These are phyloP conservation scores for Calameuta idolon DNA, from an alignment of 2,888 invertebrate species.

Conservation along the genomic window DNA sequence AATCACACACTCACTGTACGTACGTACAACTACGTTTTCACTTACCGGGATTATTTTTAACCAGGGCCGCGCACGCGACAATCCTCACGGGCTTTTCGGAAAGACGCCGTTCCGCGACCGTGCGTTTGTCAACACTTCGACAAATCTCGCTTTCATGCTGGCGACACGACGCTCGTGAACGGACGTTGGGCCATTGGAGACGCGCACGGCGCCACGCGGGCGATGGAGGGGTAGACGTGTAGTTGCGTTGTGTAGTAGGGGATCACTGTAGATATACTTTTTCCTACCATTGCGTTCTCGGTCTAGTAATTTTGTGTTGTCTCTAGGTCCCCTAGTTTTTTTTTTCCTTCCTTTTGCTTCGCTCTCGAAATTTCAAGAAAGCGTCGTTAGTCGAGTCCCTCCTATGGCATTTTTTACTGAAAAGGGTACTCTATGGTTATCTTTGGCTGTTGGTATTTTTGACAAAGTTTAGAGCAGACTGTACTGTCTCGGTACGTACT, in stretches of 20 bases:
- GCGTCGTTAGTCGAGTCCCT: background rate
- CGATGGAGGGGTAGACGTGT: background rate
- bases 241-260: background rate
- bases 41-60: conserved; percentile 41
- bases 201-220: conserved; percentile 13
- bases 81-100: conserved; percentile 7
- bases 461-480: background rate
- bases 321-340: background rate
- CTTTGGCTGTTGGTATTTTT: background rate
- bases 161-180: conserved; percentile 1
- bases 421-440: background rate
- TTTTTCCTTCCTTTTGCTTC: background rate
- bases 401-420: background rate
- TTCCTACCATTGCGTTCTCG: background rate
- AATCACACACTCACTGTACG: conserved; percentile 5
- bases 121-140: conserved; percentile 23
- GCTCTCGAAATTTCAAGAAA: background rate
- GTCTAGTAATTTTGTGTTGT: background rate
- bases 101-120: conserved; percentile 11
- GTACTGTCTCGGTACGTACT: background rate
- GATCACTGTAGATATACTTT: background rate
- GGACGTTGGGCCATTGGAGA: background rate
- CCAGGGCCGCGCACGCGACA: conserved; percentile 20
- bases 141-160: conserved; percentile 12
- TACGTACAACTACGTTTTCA: conserved; percentile 33